Evolutionary conservation across 2,888 invertebrate species (phyloP).

Genomic region (Scaptomyza tumidula): DNA sequence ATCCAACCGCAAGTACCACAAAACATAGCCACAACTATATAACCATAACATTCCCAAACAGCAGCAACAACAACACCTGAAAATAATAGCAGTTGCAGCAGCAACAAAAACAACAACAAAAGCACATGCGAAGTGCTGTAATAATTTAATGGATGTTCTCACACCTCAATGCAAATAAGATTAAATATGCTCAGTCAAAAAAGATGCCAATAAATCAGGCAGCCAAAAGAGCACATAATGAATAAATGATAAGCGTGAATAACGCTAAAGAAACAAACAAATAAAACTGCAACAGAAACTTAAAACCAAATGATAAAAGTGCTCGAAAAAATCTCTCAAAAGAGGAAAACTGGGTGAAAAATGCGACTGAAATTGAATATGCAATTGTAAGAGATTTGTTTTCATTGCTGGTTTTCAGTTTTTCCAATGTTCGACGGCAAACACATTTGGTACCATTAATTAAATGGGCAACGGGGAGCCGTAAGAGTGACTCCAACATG

Average conservation of each 20-base stretch:
- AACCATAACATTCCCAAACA: slow-evolving; percentile 6
- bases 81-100: slow-evolving; percentile 32
- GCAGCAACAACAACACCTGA: slow-evolving; percentile 21
- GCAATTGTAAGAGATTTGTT: slow-evolving; percentile 45
- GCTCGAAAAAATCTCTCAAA: slow-evolving; percentile 31
- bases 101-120: slow-evolving; percentile 26
- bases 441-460: slow-evolving; percentile 64
- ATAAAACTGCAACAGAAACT: slow-evolving; percentile 9
- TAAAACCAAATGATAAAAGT: slow-evolving; percentile 30
- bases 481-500: slow-evolving; percentile 32
- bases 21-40: slow-evolving; percentile 30
- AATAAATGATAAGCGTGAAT: slow-evolving; percentile 68
- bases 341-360: slow-evolving; percentile 9
- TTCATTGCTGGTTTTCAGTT: slow-evolving; percentile 18
- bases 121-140: slow-evolving; percentile 14
- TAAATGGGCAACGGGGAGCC: slow-evolving; percentile 68
- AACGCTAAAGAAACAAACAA: slow-evolving; percentile 20
- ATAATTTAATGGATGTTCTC: slow-evolving; percentile 64
- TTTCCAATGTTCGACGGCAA: slow-evolving; percentile 6
- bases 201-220: slow-evolving; percentile 60
- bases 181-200: slow-evolving; percentile 42
- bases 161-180: slow-evolving; percentile 56
- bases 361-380: slow-evolving; percentile 45
- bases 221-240: slow-evolving; percentile 45
- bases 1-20: slow-evolving; percentile 10